These are phyloP conservation scores for Conchocele bisecta DNA, from an alignment of 2,888 invertebrate genomes.

Conservation along the genomic window DNA sequence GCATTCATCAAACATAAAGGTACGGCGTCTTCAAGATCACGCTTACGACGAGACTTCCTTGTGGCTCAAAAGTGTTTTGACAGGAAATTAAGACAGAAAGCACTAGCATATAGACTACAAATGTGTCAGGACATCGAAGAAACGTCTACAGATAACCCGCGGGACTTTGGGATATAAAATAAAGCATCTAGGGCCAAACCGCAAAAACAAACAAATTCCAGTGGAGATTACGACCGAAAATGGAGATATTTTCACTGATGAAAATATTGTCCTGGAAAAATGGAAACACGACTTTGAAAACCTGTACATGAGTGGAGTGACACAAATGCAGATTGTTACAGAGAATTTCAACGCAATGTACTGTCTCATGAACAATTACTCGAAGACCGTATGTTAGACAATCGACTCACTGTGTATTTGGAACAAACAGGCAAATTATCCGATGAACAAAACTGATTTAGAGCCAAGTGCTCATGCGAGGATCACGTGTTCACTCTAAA, in stretches of 20 bases:
- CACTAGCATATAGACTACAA: not conserved
- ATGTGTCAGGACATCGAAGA: not conserved
- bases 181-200: conserved; percentile 1
- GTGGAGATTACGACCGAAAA: not conserved
- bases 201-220: not conserved
- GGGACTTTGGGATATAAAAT: not conserved
- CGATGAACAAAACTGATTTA: too few species aligned
- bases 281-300: not conserved
- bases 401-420: conserved; percentile 13
- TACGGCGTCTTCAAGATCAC: too few species aligned
- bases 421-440: conserved; percentile 20
- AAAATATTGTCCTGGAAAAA: not conserved
- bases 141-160: not conserved
- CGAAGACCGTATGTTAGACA: conserved; percentile 16
- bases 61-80: not conserved
- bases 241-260: not conserved
- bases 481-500: too few species aligned
- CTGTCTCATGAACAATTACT: too few species aligned
- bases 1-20: too few species aligned
- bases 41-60: too few species aligned
- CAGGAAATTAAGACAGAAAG: not conserved
- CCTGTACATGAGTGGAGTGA: not conserved
- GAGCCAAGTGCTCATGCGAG: too few species aligned
- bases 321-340: not conserved
- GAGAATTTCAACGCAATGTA: too few species aligned